These are phyloP conservation scores for Harpagifer antarcticus DNA, from an alignment of 2,797 vertebrate species.

Conservation along the genomic window DNA sequence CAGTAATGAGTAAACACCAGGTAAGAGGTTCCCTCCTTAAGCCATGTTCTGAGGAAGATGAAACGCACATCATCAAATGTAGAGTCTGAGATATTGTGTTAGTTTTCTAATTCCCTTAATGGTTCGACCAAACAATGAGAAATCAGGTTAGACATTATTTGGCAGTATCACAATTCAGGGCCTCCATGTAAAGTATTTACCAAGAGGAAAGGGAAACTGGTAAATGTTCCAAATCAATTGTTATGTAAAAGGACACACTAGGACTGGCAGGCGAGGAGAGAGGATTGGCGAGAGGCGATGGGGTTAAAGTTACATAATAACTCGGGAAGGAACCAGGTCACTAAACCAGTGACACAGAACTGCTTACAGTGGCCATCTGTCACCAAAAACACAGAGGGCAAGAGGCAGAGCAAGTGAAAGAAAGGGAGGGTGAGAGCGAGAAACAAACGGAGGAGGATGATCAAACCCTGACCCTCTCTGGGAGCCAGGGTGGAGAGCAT, in stretches of 20 bases:
- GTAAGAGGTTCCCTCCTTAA: conserved; percentile 19
- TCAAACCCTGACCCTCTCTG: conserved; percentile 12
- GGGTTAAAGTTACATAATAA: conserved; percentile 77
- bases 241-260: conserved; percentile 70
- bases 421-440: conserved; percentile 19
- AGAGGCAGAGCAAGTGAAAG: conserved; percentile 23
- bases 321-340: conserved; percentile 77
- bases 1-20: conserved; percentile 27
- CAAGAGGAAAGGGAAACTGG: conserved; percentile 18
- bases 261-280: conserved; percentile 41
- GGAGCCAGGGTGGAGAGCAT: neutral
- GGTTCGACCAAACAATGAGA: conserved; percentile 11
- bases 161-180: neutral
- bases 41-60: conserved; percentile 8
- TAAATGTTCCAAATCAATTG: conserved; percentile 46
- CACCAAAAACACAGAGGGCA: conserved; percentile 55
- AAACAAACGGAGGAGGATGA: conserved; percentile 22
- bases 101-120: neutral
- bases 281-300: conserved; percentile 34
- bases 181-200: conserved; percentile 15
- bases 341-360: conserved; percentile 76
- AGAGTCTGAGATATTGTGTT: neutral
- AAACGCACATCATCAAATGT: conserved; percentile 14
- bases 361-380: conserved; percentile 76
- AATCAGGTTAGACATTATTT: conserved; percentile 9